phyloP scores from a whole-genome alignment of 2,113 vertebrate genomes.

The Perca fluviatilis region DNA sequence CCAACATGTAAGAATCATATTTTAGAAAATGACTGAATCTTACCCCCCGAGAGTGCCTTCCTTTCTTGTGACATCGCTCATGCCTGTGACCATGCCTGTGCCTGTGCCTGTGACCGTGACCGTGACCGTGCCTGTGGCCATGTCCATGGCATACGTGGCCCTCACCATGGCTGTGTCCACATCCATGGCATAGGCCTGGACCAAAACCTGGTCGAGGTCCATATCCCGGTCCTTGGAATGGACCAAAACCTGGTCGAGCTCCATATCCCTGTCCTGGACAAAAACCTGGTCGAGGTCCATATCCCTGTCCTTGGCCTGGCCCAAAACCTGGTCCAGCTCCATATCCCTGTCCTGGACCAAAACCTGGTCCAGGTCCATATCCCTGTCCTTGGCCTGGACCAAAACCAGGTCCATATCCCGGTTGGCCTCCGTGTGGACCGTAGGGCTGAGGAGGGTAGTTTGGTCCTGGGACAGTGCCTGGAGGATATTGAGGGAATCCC shows the following conservation, averaged over 20 bases:
- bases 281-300: neutral
- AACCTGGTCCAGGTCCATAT: conserved; percentile 19
- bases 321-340: neutral
- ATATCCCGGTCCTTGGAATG: neutral
- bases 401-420: conserved; percentile 25
- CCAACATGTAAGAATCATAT: neutral
- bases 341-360: neutral
- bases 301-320: too few species aligned
- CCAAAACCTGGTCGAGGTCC: neutral
- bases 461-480: too few species aligned
- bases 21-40: neutral
- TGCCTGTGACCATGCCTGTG: conserved; percentile 56
- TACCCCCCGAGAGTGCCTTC: conserved; percentile 67
- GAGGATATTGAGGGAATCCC: too few species aligned
- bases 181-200: too few species aligned
- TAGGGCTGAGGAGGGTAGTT: conserved; percentile 8
- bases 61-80: conserved; percentile 66
- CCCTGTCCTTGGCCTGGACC: neutral
- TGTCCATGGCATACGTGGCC: too few species aligned
- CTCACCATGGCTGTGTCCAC: too few species aligned
- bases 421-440: conserved; percentile 6
- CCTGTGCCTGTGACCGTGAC: conserved; percentile 25
- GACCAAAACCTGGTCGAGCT: accelerated
- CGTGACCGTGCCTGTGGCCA: neutral
- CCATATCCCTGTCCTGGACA: neutral